A percentile compares a stretch with the other conserved stretches of the same genome.
phyloP scores from a whole-genome alignment of 1,140 invertebrate species.

The Megalopta genalis region DNA sequence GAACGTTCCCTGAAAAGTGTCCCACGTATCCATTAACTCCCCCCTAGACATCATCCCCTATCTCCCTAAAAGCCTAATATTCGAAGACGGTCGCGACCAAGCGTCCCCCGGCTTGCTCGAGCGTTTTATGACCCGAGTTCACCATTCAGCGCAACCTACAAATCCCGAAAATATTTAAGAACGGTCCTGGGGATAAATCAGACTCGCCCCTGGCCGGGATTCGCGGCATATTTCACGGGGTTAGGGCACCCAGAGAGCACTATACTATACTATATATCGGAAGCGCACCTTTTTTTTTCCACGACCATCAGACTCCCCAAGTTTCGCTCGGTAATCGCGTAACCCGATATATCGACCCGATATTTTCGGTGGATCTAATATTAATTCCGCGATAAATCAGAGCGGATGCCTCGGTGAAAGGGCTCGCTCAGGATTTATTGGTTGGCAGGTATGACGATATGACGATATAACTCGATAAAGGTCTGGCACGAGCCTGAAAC shows the following conservation, averaged over 20 bases:
- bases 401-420: slow-evolving; percentile 58
- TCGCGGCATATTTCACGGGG: slow-evolving; percentile 29
- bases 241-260: background rate
- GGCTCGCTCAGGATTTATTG: slow-evolving; percentile 63
- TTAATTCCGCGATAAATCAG: slow-evolving; percentile 64
- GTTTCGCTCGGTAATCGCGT: slow-evolving; percentile 21
- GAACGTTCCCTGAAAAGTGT: background rate
- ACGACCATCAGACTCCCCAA: background rate
- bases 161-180: slow-evolving; percentile 8
- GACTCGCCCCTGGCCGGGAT: background rate
- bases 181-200: slow-evolving; percentile 16
- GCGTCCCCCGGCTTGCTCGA: background rate
- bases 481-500: slow-evolving; percentile 56
- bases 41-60: background rate
- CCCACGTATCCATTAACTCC: background rate
- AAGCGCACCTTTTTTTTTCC: slow-evolving; percentile 4
- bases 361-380: slow-evolving; percentile 56
- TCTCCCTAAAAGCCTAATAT: background rate
- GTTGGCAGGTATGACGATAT: slow-evolving; percentile 65
- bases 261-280: background rate
- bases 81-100: background rate
- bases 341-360: slow-evolving; percentile 51
- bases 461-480: slow-evolving; percentile 71
- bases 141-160: background rate
- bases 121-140: background rate